Percentiles rank a stretch among this genome's conserved stretches.
Conservation (phyloP, 64 coral and sea anemone species). For the Astreopora myriophthalma region DNA sequence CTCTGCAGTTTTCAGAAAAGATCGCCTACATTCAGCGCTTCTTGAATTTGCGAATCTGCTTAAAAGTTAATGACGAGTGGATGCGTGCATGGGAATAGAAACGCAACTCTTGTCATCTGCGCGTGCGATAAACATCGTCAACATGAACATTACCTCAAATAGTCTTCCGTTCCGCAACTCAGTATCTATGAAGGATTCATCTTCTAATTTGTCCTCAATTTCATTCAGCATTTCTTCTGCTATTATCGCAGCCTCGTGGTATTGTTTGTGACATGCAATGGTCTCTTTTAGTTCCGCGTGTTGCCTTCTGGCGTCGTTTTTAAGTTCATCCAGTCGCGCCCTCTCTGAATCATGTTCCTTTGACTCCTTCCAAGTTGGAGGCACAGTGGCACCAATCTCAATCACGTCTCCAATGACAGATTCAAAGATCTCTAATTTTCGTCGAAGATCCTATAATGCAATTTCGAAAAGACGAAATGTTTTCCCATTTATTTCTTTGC, state of each 20-base stretch:
- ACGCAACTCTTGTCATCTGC: background rate
- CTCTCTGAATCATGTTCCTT: background rate
- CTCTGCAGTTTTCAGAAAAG: too few species aligned
- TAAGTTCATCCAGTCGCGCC: background rate
- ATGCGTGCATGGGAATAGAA: background rate
- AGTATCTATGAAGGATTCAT: background rate
- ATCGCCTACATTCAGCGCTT: too few species aligned
- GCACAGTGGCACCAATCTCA: background rate
- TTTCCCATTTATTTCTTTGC: too few species aligned
- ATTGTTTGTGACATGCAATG: slow-evolving; percentile 73
- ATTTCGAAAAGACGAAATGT: too few species aligned
- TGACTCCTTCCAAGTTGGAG: slow-evolving; percentile 8
- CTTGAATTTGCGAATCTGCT: too few species aligned
- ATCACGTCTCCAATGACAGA: slow-evolving; percentile 16
- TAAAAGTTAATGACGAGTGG: background rate
- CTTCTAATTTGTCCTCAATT: background rate
- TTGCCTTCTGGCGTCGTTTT: background rate
- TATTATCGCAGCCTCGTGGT: slow-evolving; percentile 30
- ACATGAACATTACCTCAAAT: background rate
- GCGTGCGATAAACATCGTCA: background rate
- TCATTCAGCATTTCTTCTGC: background rate
- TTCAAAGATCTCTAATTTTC: slow-evolving; percentile 36
- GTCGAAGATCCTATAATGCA: background rate
- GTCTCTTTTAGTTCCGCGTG: slow-evolving; percentile 64
- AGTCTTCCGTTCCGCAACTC: background rate